These are phyloP conservation scores for Trogon melanurus DNA, from an alignment of 2,113 vertebrate genomes.

Conservation along the genomic window DNA sequence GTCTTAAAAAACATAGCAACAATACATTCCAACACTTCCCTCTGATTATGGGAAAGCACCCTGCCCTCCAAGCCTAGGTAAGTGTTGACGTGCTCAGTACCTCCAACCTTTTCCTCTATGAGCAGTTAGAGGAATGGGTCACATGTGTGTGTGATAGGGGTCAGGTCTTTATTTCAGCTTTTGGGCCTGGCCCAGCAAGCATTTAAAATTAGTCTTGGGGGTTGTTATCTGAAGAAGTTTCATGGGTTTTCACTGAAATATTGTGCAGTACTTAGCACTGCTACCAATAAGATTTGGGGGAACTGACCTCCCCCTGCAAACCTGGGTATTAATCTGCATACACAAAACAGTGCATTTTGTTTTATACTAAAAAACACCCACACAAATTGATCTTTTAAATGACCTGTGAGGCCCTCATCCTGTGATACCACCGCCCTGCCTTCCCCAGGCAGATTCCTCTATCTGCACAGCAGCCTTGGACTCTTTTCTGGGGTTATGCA, in stretches of 20 bases:
- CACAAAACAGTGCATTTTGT: background rate
- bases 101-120: background rate
- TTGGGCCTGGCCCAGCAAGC: background rate
- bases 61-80: slow-evolving; percentile 28
- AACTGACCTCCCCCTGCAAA: background rate
- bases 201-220: background rate
- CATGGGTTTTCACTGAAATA: background rate
- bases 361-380: background rate
- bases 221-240: background rate
- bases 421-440: background rate
- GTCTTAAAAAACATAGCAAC: slow-evolving; percentile 56
- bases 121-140: background rate
- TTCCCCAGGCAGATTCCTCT: background rate
- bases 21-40: slow-evolving; percentile 60
- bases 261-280: background rate
- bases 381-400: background rate
- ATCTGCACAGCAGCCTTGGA: background rate
- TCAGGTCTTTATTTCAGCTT: slow-evolving; percentile 3
- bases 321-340: background rate
- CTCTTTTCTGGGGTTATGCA: background rate
- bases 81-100: background rate
- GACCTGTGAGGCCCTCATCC: background rate
- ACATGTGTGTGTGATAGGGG: background rate
- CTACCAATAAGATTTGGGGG: background rate
- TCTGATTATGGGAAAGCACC: slow-evolving; percentile 47